A percentile compares a stretch with the other conserved stretches of the same genome.
These are phyloP conservation scores for Tricholaema leucomelas DNA, from an alignment of 2,113 vertebrate species.

Conservation along the genomic window DNA sequence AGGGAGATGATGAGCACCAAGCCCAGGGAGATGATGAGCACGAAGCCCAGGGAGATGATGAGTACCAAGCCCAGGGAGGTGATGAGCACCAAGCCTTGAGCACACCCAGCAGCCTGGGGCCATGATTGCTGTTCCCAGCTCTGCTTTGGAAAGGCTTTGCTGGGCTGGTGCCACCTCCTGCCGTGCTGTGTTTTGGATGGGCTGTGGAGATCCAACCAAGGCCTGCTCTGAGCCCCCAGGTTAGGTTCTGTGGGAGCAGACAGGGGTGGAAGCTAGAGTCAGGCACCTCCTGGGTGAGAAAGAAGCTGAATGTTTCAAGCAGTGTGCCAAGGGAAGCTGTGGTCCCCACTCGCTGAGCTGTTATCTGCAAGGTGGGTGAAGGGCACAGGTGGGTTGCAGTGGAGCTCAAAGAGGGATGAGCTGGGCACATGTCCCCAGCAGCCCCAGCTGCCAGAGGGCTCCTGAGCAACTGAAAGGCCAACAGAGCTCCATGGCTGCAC, in stretches of 20 bases:
- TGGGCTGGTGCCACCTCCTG: not conserved
- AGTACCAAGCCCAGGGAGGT: too few relatives aligned
- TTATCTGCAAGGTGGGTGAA: not conserved
- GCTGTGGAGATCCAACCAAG: not conserved
- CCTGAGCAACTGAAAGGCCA: not conserved
- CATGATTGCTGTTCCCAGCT: rapidly evolving
- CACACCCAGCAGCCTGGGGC: rapidly evolving
- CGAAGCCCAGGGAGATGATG: too few relatives aligned
- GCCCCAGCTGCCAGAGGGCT: not conserved
- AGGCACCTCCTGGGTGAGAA: not conserved
- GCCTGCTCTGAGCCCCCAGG: not conserved
- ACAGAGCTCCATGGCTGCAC: rapidly evolving
- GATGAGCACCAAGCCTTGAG: not conserved
- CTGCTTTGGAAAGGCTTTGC: not conserved
- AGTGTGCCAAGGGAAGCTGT: not conserved
- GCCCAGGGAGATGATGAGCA: too few relatives aligned
- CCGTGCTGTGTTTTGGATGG: rapidly evolving
- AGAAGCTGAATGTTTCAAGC: not conserved
- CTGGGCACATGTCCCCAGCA: not conserved
- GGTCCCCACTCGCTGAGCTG: not conserved
- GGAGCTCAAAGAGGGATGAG: not conserved
- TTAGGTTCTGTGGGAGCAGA: not conserved
- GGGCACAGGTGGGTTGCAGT: not conserved
- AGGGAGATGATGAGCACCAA: too few relatives aligned
- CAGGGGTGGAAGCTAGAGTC: not conserved